Base-by-base conservation (phyloP, 2,888 invertebrate species). In the Dromius quadrimaculatus region DNA sequence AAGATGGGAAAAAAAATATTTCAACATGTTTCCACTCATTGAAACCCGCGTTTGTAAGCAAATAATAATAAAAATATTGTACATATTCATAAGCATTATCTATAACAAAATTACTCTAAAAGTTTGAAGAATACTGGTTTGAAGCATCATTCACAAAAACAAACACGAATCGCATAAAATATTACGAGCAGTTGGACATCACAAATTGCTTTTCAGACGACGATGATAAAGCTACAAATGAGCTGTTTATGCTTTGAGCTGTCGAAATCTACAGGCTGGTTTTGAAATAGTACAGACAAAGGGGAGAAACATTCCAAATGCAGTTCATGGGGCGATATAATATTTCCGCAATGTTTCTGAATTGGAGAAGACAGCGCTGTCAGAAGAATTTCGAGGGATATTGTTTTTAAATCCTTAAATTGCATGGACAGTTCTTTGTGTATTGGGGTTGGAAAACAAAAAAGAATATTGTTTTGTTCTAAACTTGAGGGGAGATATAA, bases 121-220 rank as follows among this genome's bases (percentile, higher is more conserved):
- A n/a, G n/a, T n/a, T n/a, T n/a, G n/a, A n/a, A n/a, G n/a, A n/a
- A n/a, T n/a, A n/a, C n/a, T n/a, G n/a, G 15, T 45, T 13, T 34
- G 8, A 50, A 59, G 34, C 59, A 34, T 8, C 41, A 43, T 62
- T 62, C 43, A 62, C 41, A 62, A 62, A 62, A 23, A 41, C 20
- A 41, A 6, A 6, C 41, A 62, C 43, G 62, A 62, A 20, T 43
- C 62, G 28, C 41, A 43, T 62, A 62, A 62, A 62, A 62, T 43
- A 62, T 62, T 62, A 22, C 62, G 43, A 62, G 36, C 61, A 61
- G 61, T 61, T 20, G 22, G 15, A 34, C 15, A 13, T 34, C 34
- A 59, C 59, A 59, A 59, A 59, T 59, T 59, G 34, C 59, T 59
- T n/a, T 19, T 59, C 34, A 2, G 45, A 8, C 2, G 20, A 23